Percentiles rank a stretch among this genome's conserved stretches.
These are phyloP conservation scores for Morpho achilles DNA, from an alignment of 2,888 invertebrate genomes.

Conservation along the genomic window DNA sequence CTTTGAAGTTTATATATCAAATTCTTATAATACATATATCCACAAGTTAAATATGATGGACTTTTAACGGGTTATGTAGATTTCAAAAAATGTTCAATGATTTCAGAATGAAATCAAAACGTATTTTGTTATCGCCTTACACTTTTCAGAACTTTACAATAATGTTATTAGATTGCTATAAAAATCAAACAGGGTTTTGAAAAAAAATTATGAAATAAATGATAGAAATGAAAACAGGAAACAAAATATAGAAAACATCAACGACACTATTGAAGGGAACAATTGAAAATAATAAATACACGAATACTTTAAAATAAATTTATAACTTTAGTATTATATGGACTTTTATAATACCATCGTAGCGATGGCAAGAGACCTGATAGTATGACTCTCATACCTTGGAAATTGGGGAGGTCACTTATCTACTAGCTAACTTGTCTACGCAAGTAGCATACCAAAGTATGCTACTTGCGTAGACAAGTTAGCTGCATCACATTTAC, in stretches of 20 bases:
- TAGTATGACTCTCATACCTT: too few species aligned
- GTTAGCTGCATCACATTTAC: neutral
- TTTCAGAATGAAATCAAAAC: too few species aligned
- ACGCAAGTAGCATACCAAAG: too few species aligned
- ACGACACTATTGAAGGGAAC: neutral
- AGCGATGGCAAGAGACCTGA: neutral
- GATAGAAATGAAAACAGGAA: too few species aligned
- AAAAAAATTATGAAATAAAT: too few species aligned
- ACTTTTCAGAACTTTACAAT: neutral
- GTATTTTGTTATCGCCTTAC: too few species aligned
- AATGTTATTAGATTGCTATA: neutral
- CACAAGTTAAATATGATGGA: too few species aligned
- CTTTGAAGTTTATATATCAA: too few species aligned
- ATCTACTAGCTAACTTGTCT: too few species aligned
- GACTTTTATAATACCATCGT: neutral
- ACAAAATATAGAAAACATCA: neutral
- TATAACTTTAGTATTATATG: neutral
- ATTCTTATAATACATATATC: too few species aligned
- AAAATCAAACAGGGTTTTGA: neutral
- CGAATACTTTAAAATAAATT: neutral
- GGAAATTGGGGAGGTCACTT: neutral
- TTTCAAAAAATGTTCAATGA: too few species aligned
- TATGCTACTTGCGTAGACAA: neutral
- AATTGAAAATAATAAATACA: neutral
- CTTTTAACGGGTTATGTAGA: too few species aligned